phyloP scores from a whole-genome alignment of 1,140 invertebrate species.

The Zeugodacus cucurbitae region DNA sequence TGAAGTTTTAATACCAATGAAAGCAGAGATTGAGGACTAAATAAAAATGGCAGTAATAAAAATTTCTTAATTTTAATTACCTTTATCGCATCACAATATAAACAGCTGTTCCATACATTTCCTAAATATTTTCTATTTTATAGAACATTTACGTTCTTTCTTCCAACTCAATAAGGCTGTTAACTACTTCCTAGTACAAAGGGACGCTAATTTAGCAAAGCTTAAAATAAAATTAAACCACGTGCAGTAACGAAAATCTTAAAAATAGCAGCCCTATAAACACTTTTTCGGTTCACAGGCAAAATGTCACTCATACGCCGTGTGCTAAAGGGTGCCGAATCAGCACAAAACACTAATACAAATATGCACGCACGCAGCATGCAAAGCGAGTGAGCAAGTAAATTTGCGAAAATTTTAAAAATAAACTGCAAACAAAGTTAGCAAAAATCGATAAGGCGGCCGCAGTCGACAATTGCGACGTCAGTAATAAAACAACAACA shows the following conservation, averaged over 20 bases:
- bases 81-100: too few relatives aligned
- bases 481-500: not conserved
- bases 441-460: not conserved
- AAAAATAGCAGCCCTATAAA: not conserved
- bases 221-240: not conserved
- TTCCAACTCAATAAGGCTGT: too few relatives aligned
- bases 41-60: too few relatives aligned
- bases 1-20: not conserved
- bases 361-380: not conserved
- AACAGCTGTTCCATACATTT: too few relatives aligned
- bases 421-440: not conserved
- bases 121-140: too few relatives aligned
- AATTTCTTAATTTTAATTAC: too few relatives aligned
- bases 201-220: not conserved
- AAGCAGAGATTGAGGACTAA: too few relatives aligned
- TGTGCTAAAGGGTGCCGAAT: not conserved
- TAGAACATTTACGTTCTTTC: too few relatives aligned
- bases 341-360: not conserved
- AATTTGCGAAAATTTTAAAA: not conserved
- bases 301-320: slow-evolving; percentile 22
- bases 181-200: too few relatives aligned
- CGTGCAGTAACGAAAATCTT: not conserved
- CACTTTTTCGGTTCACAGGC: not conserved
- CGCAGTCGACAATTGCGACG: not conserved
- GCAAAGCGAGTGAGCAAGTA: not conserved